Base-by-base conservation (phyloP, 2,888 invertebrate species). In the Oscheius myriophilus region DNA sequence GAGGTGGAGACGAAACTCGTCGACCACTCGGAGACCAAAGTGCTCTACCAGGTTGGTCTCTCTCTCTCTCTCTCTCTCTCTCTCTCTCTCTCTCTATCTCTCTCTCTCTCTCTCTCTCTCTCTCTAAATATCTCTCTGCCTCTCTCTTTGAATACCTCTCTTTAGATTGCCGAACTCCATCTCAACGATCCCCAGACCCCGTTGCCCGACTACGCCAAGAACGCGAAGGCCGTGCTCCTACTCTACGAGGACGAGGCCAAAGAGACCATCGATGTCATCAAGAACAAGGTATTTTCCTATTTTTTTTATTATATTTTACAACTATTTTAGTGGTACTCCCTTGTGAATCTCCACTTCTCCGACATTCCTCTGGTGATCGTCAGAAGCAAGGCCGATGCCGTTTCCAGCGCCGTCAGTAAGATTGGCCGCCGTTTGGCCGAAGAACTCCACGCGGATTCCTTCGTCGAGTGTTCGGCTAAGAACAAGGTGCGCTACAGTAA, bases 341-440 rank as follows among this genome's bases (percentile, higher is more conserved):
- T 61, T 46, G 61, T 61, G 61, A 61, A 61, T 61, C 61, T 26
- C 16, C 61, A 61, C 33, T 61, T 46, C 49, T 46, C 39, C 46
- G 49, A 61, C 18, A 21, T 61, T 11, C 61, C 61, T 26, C 26
- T 61, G 25, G 46, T 23, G 21, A 46, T 61, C 9, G 49, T 61
- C 39, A 46, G 61, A 26, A 49, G 49, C 25, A 61, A 61, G 26
- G 61, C 61, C 14, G 61, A 61, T 16, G 49, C 11, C 9, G 16
- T 26, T 9, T 18, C 25, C 14, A 16, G 11, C 11, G 25, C 26
- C 25, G 33, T 46, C 11, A 11, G 23, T 23, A 3, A 3, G 0
- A 21, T 21, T 0, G 61, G 61, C 16, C 11, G 33, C 12, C 21
- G 21, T n/a, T 49, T 61, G 26, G n/a, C n/a, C 25, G 49, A 49